Base-by-base conservation (phyloP, 1,140 invertebrate genomes). In the Philaenus spumarius region DNA sequence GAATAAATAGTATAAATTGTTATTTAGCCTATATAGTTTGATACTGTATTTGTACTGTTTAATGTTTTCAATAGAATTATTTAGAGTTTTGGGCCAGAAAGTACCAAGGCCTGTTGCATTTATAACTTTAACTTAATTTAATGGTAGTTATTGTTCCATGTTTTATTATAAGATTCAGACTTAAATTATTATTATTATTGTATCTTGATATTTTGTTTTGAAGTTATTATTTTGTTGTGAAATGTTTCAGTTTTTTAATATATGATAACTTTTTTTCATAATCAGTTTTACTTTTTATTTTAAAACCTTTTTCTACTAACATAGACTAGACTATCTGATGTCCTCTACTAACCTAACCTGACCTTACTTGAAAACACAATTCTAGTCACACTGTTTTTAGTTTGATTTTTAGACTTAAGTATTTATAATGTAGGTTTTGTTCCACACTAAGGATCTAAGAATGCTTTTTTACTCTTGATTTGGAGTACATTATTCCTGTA, bases 201-300 rank as follows among this genome's bases (percentile, higher is more conserved):
- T 45, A 55, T 40, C 53, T 55, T 45, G 39, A 55, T 35, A 55
- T 45, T 55, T 55, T 55, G 53, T 55, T 55, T 55, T 55, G 14
- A 19, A 55, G 53, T 55, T 55, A 55, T 55, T 55, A 55, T 50
- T 55, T 55, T 55, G 53, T 55, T 55, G 53, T 55, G 42, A 55
- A 39, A 45, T 55, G 40, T 55, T 55, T 55, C 40, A 45, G 40
- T 55, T 55, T 55, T 47, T 55, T 55, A 55, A 55, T 55, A 55
- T 55, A 55, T 45, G 53, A 45, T 55, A 42, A 55, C 43, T 55
- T 55, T 55, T 30, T 30, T 55, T 45, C 24, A 17, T 26, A 45
- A 17, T 43, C 24, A 45, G 53, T 55, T 55, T 39, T 22, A 15
- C 24, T 20, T 55, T 24, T 55, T 42, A 11, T 30, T 23, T 47